phyloP scores from a whole-genome alignment of 2,797 vertebrate species.

The Pempheris klunzingeri region DNA sequence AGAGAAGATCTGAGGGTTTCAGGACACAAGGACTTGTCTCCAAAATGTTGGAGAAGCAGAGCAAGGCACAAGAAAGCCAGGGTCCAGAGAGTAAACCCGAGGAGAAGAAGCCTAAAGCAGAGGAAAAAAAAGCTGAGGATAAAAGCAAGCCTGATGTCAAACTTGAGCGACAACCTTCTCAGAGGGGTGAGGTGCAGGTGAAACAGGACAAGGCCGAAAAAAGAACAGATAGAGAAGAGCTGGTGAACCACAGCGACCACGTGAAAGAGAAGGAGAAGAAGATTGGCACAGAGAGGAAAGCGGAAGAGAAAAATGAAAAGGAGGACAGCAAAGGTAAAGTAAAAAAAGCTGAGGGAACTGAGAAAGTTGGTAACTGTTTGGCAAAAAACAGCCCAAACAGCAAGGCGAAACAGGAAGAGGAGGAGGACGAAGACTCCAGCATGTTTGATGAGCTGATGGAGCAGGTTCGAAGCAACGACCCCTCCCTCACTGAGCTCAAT shows the following conservation, averaged over 20 bases:
- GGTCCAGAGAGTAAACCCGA: constrained; percentile 77
- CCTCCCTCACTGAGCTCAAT: constrained; percentile 90
- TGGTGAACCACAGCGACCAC: constrained; percentile 69
- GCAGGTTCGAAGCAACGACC: constrained; percentile 90
- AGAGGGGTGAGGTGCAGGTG: constrained; percentile 53
- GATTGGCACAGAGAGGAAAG: constrained; percentile 47
- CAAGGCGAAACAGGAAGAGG: constrained; percentile 77
- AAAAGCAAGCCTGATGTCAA: constrained; percentile 65
- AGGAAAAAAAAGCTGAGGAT: constrained; percentile 65
- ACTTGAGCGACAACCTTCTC: constrained; percentile 61
- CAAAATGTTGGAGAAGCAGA: constrained; percentile 85
- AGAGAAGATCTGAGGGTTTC: constrained; percentile 79
- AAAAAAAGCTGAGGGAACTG: constrained; percentile 19
- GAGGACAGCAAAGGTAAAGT: constrained; percentile 70
- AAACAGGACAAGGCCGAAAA: constrained; percentile 72
- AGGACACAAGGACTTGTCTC: constrained; percentile 84
- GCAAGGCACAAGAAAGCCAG: constrained; percentile 82
- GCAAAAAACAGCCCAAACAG: constrained; percentile 68
- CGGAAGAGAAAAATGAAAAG: constrained; percentile 56
- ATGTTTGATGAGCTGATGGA: constrained; percentile 96
- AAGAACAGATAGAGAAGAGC: constrained; percentile 65
- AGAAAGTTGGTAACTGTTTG: constrained; percentile 75
- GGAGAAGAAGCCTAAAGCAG: constrained; percentile 66
- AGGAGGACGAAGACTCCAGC: constrained; percentile 90
- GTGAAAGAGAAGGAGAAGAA: constrained; percentile 66